A percentile compares a stretch with the other conserved stretches of the same genome.
phyloP scores from a whole-genome alignment of 2,888 invertebrate species.

The Cynaeus angustus region DNA sequence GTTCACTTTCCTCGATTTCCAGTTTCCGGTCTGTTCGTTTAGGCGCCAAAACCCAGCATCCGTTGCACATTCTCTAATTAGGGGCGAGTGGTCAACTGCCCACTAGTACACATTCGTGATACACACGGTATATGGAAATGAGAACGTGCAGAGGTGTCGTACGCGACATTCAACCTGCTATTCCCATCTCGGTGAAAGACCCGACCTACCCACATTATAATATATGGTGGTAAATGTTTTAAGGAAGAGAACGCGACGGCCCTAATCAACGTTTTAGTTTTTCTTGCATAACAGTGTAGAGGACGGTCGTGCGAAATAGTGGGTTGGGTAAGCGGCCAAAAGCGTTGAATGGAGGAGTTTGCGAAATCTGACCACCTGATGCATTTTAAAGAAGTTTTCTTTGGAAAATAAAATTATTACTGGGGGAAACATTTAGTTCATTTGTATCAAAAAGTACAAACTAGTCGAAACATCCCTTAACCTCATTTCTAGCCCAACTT shows the following conservation, averaged over 20 bases:
- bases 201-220: slow-evolving; percentile 57
- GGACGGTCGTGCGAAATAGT: background rate
- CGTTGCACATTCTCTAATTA: slow-evolving; percentile 13
- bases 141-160: slow-evolving; percentile 63
- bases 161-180: slow-evolving; percentile 63
- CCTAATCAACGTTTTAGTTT: background rate
- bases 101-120: slow-evolving; percentile 16
- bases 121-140: slow-evolving; percentile 55
- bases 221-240: background rate
- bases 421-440: too few species aligned
- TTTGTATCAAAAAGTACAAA: too few species aligned
- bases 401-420: too few species aligned
- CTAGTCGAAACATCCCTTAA: too few species aligned
- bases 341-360: too few species aligned
- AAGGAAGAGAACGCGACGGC: slow-evolving; percentile 1
- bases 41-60: slow-evolving; percentile 14
- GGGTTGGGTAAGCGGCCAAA: background rate
- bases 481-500: too few species aligned
- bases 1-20: slow-evolving; percentile 14
- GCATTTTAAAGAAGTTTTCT: too few species aligned
- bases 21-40: slow-evolving; percentile 6
- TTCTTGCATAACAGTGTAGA: background rate
- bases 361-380: too few species aligned
- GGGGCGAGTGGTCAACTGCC: slow-evolving; percentile 32
- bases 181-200: slow-evolving; percentile 63